Evolutionary conservation across 2,888 invertebrate species (phyloP).

Genomic region (Limnephilus auricula): DNA sequence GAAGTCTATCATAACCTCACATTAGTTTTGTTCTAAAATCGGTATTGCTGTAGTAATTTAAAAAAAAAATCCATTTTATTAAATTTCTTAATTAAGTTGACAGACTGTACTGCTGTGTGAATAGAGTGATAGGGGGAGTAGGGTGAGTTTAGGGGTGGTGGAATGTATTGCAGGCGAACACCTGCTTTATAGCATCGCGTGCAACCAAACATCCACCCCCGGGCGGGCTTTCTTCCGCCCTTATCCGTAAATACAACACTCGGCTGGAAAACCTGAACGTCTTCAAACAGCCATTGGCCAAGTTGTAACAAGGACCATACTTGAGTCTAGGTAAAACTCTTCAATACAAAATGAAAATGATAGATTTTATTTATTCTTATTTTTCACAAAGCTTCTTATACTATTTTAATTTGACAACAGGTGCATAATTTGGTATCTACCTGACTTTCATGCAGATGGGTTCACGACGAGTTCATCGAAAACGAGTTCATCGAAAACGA

Average conservation of each 20-base stretch:
- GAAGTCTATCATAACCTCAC: no score
- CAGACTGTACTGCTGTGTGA: not conserved
- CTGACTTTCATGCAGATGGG: no score
- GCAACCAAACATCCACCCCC: slow-evolving; percentile 12
- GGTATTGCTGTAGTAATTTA: no score
- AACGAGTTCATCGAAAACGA: no score
- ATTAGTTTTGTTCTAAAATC: no score
- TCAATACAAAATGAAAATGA: not conserved
- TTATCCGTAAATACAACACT: not conserved
- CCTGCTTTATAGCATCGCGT: slow-evolving; percentile 33
- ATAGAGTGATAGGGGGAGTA: not conserved
- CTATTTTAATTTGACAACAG: not conserved
- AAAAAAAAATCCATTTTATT: no score
- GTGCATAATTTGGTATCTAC: no score
- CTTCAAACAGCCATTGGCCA: not conserved
- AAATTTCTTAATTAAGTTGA: no score
- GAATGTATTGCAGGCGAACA: slow-evolving; percentile 28
- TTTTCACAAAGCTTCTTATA: not conserved
- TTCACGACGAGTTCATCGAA: no score
- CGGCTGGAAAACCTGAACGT: not conserved
- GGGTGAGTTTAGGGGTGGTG: not conserved
- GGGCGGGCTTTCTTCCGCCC: not conserved
- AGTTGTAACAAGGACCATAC: not conserved
- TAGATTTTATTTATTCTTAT: not conserved
- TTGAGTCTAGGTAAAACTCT: not conserved